phyloP scores from a whole-genome alignment of 2,888 invertebrate species.

The Abscondita cerata region DNA sequence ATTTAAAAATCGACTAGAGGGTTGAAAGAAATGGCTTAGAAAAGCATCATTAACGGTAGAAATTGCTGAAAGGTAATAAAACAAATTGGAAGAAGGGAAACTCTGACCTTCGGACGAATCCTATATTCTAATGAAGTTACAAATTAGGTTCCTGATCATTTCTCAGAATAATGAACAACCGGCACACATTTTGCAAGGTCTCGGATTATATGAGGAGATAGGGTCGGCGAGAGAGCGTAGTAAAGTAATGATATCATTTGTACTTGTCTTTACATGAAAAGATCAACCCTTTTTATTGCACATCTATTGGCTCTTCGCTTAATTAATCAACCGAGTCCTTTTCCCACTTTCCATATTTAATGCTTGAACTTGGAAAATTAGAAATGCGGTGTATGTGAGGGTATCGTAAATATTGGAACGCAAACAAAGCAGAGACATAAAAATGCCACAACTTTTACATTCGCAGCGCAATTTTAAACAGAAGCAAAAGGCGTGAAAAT shows the following conservation, averaged over 20 bases:
- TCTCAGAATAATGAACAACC: constrained; percentile 46
- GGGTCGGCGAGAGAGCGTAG: constrained; percentile 42
- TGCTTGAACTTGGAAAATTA: neutral
- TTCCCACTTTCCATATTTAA: no score
- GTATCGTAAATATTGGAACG: constrained; percentile 1
- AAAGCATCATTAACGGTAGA: no score
- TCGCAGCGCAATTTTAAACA: constrained; percentile 21
- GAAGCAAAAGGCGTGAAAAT: constrained; percentile 29
- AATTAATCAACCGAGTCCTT: no score
- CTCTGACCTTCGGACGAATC: constrained; percentile 16
- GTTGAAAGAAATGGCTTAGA: no score
- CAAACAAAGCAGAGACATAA: constrained; percentile 23
- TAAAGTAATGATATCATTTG: constrained; percentile 45
- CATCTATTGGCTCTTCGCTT: no score
- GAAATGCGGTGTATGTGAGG: neutral
- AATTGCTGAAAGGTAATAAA: no score
- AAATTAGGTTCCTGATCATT: constrained; percentile 39
- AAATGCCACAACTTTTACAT: constrained; percentile 23
- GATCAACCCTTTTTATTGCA: constrained; percentile 2
- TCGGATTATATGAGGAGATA: constrained; percentile 29
- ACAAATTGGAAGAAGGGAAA: neutral
- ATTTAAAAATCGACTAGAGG: no score
- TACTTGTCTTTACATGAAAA: constrained; percentile 37
- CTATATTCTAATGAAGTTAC: constrained; percentile 44
- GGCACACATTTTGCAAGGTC: constrained; percentile 32